These are phyloP conservation scores for Merodon equestris DNA, from an alignment of 2,888 invertebrate species.

Conservation along the genomic window DNA sequence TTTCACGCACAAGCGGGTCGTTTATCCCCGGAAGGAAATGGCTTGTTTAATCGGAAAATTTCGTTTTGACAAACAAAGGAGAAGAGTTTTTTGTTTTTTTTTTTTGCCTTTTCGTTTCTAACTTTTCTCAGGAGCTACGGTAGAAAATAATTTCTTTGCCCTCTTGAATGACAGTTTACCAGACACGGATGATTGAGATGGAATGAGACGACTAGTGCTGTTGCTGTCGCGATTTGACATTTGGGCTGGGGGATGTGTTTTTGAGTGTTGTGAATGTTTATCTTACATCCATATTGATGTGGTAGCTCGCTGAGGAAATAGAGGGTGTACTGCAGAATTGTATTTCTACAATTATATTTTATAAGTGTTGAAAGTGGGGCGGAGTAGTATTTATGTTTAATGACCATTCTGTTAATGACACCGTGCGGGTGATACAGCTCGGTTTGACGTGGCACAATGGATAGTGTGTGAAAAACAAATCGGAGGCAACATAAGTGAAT, in stretches of 20 bases:
- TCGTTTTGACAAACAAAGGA: slow-evolving; percentile 16
- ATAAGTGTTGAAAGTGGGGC: too few relatives aligned
- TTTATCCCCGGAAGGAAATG: background rate
- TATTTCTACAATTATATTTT: too few relatives aligned
- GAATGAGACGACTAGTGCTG: slow-evolving; percentile 21
- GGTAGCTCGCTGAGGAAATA: background rate
- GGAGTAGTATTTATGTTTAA: too few relatives aligned
- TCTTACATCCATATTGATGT: background rate
- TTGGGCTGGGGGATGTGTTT: background rate
- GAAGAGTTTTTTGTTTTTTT: slow-evolving; percentile 6
- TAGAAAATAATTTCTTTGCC: slow-evolving; percentile 27
- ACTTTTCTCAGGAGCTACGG: slow-evolving; percentile 33
- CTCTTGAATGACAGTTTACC: slow-evolving; percentile 41
- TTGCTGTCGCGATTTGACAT: too few relatives aligned
- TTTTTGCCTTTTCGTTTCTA: background rate
- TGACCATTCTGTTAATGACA: too few relatives aligned
- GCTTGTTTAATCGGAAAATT: background rate
- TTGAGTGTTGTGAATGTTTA: background rate
- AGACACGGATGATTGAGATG: slow-evolving; percentile 43
- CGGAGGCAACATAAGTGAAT: too few relatives aligned
- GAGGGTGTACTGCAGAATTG: too few relatives aligned
- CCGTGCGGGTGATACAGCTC: too few relatives aligned
- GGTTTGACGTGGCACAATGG: too few relatives aligned
- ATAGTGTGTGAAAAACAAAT: too few relatives aligned
- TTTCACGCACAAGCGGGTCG: background rate